Evolutionary conservation across 2,113 vertebrate genomes (phyloP).

Genomic region (Otis tarda): DNA sequence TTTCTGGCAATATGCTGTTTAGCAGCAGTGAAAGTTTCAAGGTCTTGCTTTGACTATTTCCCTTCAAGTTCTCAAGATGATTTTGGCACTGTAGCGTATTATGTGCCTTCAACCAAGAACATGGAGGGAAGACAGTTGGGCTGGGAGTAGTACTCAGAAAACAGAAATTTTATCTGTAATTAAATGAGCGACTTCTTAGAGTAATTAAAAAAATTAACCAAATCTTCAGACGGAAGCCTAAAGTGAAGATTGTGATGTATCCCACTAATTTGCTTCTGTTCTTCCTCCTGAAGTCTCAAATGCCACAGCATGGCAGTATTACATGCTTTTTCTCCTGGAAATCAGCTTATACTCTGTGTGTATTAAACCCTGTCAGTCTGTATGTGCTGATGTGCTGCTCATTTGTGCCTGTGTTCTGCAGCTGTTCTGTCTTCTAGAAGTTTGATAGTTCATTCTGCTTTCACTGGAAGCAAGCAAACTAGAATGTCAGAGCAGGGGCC

Average conservation of each 20-base stretch:
- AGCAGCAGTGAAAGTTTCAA: not conserved
- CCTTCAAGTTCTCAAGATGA: not conserved
- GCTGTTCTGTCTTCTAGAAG: slow-evolving; percentile 27
- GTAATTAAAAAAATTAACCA: not conserved
- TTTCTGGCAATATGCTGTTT: not conserved
- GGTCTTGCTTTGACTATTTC: not conserved
- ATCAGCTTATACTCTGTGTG: slow-evolving; percentile 41
- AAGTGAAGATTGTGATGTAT: not conserved
- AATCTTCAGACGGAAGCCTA: not conserved
- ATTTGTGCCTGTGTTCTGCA: slow-evolving; percentile 57
- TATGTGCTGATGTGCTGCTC: slow-evolving; percentile 67
- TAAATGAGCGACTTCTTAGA: not conserved
- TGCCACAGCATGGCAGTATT: slow-evolving; percentile 43
- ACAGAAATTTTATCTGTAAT: not conserved
- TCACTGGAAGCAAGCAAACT: not conserved
- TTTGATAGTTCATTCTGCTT: not conserved
- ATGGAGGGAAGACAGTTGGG: not conserved
- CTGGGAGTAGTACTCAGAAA: not conserved
- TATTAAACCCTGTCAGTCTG: slow-evolving; percentile 39
- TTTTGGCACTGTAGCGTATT: not conserved
- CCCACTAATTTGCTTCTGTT: slow-evolving; percentile 61
- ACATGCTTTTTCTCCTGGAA: slow-evolving; percentile 48
- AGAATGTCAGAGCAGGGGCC: not conserved
- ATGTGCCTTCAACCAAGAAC: not conserved
- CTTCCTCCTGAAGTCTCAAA: slow-evolving; percentile 32